A percentile compares a stretch with the other conserved stretches of the same genome.
Conservation (phyloP, 2,797 vertebrate genomes). For the Okamejei kenojei region DNA sequence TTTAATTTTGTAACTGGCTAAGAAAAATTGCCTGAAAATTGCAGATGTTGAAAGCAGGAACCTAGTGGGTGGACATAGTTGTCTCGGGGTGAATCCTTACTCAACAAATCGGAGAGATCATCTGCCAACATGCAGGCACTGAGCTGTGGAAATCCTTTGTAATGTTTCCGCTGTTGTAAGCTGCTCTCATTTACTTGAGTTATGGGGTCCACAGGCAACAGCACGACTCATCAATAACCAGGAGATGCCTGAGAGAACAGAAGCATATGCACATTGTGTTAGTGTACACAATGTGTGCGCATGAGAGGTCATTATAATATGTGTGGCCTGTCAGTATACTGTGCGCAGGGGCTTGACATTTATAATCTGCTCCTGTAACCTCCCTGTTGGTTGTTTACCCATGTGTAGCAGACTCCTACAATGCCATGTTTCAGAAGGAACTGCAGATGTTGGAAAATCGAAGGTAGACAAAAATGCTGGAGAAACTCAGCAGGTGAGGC, state of each 20-base stretch:
- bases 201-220: not conserved
- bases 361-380: no score
- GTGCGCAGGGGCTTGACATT: no score
- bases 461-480: no score
- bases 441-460: no score
- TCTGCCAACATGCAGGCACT: not conserved
- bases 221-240: not conserved
- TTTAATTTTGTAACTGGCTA: no score
- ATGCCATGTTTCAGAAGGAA: no score
- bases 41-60: not conserved
- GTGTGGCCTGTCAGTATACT: not conserved
- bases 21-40: no score
- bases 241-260: not conserved
- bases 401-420: not conserved
- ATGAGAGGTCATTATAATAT: not conserved
- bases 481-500: no score
- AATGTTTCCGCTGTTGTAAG: not conserved
- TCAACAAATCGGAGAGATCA: not conserved
- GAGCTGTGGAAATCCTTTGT: not conserved
- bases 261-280: not conserved
- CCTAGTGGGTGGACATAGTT: not conserved
- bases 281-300: not conserved
- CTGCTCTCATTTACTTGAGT: not conserved
- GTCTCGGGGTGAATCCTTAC: not conserved
- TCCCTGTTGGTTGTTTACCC: not conserved